Base-by-base conservation (phyloP, 2,113 vertebrate genomes). In the Helogale parvula region DNA sequence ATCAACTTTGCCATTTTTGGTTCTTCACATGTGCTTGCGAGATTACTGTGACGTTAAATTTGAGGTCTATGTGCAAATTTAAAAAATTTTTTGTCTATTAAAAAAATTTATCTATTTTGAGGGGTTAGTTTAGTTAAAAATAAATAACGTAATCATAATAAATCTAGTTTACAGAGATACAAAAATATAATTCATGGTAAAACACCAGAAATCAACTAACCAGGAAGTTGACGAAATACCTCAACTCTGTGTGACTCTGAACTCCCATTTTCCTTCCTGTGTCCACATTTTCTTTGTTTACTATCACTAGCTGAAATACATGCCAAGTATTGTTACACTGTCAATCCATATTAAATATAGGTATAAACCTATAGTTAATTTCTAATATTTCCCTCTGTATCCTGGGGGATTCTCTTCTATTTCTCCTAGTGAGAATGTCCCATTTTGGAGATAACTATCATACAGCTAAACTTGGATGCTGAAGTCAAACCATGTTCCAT, bases 81-180 rank as follows among this genome's bases (percentile, higher is more conserved):
- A 54, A 54, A 54, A 54, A 54, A 17, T 16, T 15, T 52, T 52
- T 54, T 54, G 52, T 54, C 52, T 54, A 54, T 79, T 38, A 10
- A 69, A 94, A 88, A 74, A 79, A n/a, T 14, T 63, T 33, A 9
- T 89, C 84, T 90, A 23, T 93, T 94, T 71, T 66, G 68, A 94
- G n/a, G 45, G 7, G 0, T 52, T 79, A 68, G 29, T 57, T 76
- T 60, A 68, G 27, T 86, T 87, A 86, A 82, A 97, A 71, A 17
- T 33, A 88, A 94, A 50, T 33, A 33, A 69, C 38, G 1, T 45
- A 77, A 77, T 82, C 23, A 68, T 41, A 47, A 82, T 41, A 47
- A 82, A 57, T 71, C 23, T 80, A 83, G 14, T 82, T 54, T 68
- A 38, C 33, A 77, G 31, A 21, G 38, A 50, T 23, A 54, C 17